A percentile compares a stretch with the other conserved stretches of the same genome.
phyloP scores from a whole-genome alignment of 2,113 vertebrate species.

The Ceratotherium simum region DNA sequence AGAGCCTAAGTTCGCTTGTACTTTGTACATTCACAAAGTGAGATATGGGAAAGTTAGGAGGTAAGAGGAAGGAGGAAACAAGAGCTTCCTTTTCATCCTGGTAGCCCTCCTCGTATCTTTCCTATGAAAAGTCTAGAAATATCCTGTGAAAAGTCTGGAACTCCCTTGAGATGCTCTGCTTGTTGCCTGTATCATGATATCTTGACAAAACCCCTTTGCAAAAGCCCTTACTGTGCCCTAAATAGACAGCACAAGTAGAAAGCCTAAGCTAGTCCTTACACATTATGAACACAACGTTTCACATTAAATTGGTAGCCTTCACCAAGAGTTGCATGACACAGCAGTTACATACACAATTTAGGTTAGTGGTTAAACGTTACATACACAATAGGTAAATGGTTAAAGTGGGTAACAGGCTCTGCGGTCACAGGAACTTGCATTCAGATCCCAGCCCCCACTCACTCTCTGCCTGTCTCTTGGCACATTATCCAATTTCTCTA shows the following conservation, averaged over 20 bases:
- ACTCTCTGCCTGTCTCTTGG: background rate
- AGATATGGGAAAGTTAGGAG: background rate
- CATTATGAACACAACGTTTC: background rate
- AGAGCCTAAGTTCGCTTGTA: background rate
- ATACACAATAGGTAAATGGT: background rate
- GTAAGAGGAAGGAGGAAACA: background rate
- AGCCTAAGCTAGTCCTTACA: background rate
- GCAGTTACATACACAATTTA: background rate
- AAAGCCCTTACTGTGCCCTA: background rate
- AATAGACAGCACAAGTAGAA: background rate
- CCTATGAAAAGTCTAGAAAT: background rate
- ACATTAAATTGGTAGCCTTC: background rate
- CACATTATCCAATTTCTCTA: background rate
- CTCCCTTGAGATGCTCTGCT: background rate
- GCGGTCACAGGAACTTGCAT: background rate
- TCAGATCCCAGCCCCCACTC: background rate
- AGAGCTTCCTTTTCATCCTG: background rate
- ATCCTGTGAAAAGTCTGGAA: background rate
- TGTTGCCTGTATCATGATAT: background rate
- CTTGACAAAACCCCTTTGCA: background rate
- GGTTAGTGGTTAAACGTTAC: background rate
- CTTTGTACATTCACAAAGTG: background rate
- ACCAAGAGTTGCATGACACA: background rate
- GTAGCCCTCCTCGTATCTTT: background rate
- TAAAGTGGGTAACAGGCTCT: background rate